Evolutionary conservation across 2,888 invertebrate genomes (phyloP).

Genomic region (Thalpophila matura): DNA sequence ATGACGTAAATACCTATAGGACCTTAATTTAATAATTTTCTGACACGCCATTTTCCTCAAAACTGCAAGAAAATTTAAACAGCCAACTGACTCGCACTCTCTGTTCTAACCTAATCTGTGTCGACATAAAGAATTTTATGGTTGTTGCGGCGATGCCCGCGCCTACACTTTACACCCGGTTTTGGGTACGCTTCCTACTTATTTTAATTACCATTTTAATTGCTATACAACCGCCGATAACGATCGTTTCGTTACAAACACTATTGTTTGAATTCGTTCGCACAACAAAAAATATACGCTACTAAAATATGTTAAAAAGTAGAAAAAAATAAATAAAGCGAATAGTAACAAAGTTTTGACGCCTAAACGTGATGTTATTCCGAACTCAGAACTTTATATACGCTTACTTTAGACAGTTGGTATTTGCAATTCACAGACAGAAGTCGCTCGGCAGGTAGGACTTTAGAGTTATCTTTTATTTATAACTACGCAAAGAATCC

Average conservation of each 20-base stretch:
- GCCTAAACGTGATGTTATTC: constrained; percentile 72
- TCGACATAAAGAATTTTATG: constrained; percentile 82
- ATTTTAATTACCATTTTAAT: constrained; percentile 87
- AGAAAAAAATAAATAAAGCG: constrained; percentile 44
- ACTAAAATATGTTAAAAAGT: constrained; percentile 47
- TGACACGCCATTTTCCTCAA: background rate
- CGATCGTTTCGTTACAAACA: constrained; percentile 74
- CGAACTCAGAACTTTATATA: constrained; percentile 72
- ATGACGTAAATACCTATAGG: no score
- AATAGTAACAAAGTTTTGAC: constrained; percentile 64
- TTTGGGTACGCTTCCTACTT: constrained; percentile 84
- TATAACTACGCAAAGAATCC: constrained; percentile 85
- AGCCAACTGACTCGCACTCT: constrained; percentile 44
- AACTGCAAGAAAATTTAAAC: background rate
- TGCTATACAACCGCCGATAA: constrained; percentile 80
- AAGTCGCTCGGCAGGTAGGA: constrained; percentile 83
- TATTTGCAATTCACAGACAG: constrained; percentile 89
- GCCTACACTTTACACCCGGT: constrained; percentile 81
- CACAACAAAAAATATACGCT: constrained; percentile 60
- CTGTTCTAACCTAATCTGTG: constrained; percentile 73
- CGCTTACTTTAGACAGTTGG: constrained; percentile 71
- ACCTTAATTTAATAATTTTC: background rate
- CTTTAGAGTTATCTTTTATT: constrained; percentile 89
- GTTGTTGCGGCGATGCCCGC: constrained; percentile 76
- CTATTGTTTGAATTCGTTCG: constrained; percentile 80